These are phyloP conservation scores for Poecilus cupreus DNA, from an alignment of 2,888 invertebrate genomes.

Conservation along the genomic window DNA sequence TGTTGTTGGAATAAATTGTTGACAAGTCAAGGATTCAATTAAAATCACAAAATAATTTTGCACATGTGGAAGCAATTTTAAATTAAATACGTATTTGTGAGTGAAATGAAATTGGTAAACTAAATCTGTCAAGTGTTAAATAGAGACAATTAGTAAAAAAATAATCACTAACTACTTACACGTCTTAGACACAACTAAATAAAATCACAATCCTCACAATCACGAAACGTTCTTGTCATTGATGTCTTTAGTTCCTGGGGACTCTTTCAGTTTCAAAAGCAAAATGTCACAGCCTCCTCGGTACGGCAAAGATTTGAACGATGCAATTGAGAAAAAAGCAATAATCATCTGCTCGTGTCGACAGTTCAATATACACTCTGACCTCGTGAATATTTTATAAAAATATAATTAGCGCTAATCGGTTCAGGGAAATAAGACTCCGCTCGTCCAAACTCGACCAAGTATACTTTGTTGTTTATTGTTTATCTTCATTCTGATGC, in stretches of 20 bases:
- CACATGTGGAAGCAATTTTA: no score
- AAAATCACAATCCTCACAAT: not conserved
- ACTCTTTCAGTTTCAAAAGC: not conserved
- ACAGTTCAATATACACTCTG: conserved; percentile 28
- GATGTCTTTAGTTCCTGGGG: not conserved
- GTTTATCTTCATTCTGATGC: not conserved
- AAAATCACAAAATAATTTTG: no score
- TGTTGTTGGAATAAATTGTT: no score
- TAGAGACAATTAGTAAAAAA: not conserved
- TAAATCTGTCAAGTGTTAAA: no score
- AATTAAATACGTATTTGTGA: no score
- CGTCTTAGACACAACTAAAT: not conserved
- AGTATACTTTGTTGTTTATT: not conserved
- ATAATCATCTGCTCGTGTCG: conserved; percentile 42
- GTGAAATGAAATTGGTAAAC: no score
- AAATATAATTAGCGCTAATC: conserved; percentile 7
- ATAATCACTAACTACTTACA: not conserved
- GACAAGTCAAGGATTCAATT: no score
- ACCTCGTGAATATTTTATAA: conserved; percentile 29
- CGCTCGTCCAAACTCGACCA: not conserved
- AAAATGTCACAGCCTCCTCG: not conserved
- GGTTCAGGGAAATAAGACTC: conserved; percentile 8
- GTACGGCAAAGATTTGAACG: not conserved
- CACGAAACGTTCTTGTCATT: not conserved
- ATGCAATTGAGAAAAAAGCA: conserved; percentile 27